A percentile compares a stretch with the other conserved stretches of the same genome.
Conservation (phyloP, 2,888 invertebrate genomes). For the Pyrgus malvae region DNA sequence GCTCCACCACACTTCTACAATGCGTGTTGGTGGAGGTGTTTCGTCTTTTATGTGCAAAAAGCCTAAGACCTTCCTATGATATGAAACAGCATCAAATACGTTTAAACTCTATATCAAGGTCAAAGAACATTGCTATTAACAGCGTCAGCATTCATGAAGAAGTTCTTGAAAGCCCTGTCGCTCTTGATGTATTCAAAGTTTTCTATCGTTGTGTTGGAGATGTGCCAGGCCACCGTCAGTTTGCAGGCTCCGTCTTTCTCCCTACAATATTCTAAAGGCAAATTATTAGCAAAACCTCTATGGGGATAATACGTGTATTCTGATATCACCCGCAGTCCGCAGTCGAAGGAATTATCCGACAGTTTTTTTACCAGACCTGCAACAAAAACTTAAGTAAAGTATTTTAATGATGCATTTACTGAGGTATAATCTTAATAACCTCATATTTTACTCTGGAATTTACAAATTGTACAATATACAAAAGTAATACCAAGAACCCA, state of each 20-base stretch:
- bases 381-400: conserved; percentile 24
- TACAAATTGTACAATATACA: no score
- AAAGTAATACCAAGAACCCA: no score
- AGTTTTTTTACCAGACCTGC: conserved; percentile 58
- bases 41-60: no score
- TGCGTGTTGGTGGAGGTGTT: no score
- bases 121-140: no score
- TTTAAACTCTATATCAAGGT: no score
- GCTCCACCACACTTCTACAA: no score
- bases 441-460: no score
- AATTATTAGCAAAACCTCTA: conserved; percentile 36
- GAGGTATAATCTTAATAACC: no score
- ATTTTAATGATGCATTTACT: not conserved
- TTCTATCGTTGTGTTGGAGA: conserved; percentile 62
- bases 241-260: conserved; percentile 60
- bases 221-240: conserved; percentile 66
- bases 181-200: conserved; percentile 67
- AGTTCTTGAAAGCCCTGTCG: conserved; percentile 58
- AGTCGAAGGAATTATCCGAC: conserved; percentile 52
- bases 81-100: no score
- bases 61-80: no score
- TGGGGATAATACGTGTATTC: conserved; percentile 68
- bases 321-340: conserved; percentile 58
- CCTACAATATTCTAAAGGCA: conserved; percentile 66
- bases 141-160: conserved; percentile 30